Conservation (phyloP, 2,113 vertebrate genomes). For the Seriola dumerili region DNA sequence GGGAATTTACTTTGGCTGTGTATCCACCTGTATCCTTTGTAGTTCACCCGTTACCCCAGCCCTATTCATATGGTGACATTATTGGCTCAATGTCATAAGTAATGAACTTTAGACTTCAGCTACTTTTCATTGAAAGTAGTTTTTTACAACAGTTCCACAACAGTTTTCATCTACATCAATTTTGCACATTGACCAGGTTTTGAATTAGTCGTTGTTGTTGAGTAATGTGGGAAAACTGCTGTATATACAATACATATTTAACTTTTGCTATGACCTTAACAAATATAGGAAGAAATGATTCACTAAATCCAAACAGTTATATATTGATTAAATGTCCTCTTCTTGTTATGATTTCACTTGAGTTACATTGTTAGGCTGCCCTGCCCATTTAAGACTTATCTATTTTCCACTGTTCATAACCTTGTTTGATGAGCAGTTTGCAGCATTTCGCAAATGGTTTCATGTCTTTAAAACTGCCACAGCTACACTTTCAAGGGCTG, state of each 20-base stretch:
- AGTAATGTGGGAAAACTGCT: not conserved
- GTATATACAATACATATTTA: not conserved
- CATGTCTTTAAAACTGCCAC: constrained; percentile 47
- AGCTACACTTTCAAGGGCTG: constrained; percentile 28
- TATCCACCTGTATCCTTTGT: constrained; percentile 9
- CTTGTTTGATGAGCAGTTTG: constrained; percentile 58
- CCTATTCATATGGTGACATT: constrained; percentile 15
- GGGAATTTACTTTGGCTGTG: constrained; percentile 24
- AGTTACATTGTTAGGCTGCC: constrained; percentile 1
- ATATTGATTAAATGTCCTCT: constrained; percentile 7
- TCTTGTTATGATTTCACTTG: not conserved
- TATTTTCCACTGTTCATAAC: constrained; percentile 46
- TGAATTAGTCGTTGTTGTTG: no score
- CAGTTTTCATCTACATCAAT: no score
- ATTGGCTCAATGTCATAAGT: not conserved
- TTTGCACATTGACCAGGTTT: no score
- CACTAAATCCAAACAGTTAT: not conserved
- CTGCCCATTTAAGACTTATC: not conserved
- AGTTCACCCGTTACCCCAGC: not conserved
- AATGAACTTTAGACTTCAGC: no score
- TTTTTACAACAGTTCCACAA: no score
- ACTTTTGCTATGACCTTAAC: not conserved
- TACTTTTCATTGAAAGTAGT: no score
- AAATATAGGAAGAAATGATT: not conserved
- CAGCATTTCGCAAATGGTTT: constrained; percentile 40